A percentile compares a stretch with the other conserved stretches of the same genome.
Evolutionary conservation across 2,113 vertebrate genomes (phyloP).

Genomic region (Sitta europaea): DNA sequence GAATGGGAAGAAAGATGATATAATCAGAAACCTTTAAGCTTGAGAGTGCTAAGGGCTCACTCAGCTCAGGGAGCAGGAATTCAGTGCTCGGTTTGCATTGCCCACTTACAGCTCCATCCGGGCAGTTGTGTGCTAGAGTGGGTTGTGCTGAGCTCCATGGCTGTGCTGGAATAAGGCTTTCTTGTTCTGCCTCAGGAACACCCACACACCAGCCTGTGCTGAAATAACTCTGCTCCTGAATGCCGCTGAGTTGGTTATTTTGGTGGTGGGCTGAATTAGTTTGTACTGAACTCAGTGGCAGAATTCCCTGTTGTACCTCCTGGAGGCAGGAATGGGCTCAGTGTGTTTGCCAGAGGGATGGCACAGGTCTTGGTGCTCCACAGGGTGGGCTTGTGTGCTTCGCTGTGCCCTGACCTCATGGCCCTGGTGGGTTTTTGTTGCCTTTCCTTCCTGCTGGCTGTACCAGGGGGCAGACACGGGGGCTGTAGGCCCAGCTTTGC

Average conservation of each 20-base stretch:
- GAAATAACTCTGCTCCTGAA: conserved; percentile 14
- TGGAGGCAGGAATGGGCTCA: not conserved
- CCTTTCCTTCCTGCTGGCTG: not conserved
- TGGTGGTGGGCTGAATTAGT: not conserved
- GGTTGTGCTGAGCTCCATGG: not conserved
- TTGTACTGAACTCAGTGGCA: not conserved
- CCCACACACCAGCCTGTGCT: not conserved
- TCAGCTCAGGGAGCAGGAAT: not conserved
- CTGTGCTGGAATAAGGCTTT: conserved; percentile 25
- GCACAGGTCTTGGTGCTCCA: not conserved
- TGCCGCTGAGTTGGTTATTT: not conserved
- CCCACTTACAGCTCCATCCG: not conserved
- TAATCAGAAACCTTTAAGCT: not conserved
- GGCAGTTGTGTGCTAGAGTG: not conserved
- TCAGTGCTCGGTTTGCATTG: not conserved
- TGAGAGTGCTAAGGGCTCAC: not conserved
- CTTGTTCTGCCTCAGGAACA: conserved; percentile 37
- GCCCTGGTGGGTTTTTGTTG: not conserved
- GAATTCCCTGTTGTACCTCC: not conserved
- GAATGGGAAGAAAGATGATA: not conserved
- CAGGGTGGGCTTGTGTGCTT: not conserved
- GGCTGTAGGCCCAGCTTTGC: not conserved
- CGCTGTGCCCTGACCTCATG: accelerated
- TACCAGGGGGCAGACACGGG: accelerated
- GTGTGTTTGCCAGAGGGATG: not conserved